Conservation (phyloP, 1,140 invertebrate genomes). For the Cotesia vestalis region DNA sequence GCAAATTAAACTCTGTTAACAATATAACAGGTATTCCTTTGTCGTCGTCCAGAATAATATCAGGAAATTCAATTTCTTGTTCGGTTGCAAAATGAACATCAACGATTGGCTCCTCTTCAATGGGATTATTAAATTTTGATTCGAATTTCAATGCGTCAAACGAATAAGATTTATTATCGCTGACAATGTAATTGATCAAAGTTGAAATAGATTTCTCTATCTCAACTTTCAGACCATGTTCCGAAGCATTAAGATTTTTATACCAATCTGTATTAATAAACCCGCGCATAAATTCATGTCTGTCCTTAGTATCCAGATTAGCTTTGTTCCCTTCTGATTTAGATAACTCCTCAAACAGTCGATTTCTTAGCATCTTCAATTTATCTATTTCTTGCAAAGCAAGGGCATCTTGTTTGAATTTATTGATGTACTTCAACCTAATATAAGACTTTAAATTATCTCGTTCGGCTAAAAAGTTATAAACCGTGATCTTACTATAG, state of each 20-base stretch:
- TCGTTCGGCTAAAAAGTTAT: too few relatives aligned
- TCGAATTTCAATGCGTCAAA: background rate
- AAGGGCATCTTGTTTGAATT: too few relatives aligned
- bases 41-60: background rate
- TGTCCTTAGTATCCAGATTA: background rate
- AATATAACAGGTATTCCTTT: background rate
- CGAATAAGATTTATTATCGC: background rate
- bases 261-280: background rate
- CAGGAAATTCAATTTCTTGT: conserved; percentile 7
- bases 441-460: too few relatives aligned
- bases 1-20: background rate
- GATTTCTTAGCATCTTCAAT: too few relatives aligned
- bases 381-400: too few relatives aligned
- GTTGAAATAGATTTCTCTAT: background rate
- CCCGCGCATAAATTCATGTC: background rate
- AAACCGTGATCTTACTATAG: too few relatives aligned
- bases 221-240: background rate
- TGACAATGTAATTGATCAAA: background rate
- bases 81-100: background rate
- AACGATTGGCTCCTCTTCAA: background rate
- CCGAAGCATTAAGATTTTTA: conserved; percentile 6
- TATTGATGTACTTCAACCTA: too few relatives aligned
- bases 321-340: too few relatives aligned
- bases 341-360: too few relatives aligned
- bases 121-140: background rate